Percentiles rank a stretch among this genome's conserved stretches.
These are phyloP conservation scores for Artibeus lituratus DNA, from an alignment of 2,797 vertebrate genomes.

Conservation along the genomic window DNA sequence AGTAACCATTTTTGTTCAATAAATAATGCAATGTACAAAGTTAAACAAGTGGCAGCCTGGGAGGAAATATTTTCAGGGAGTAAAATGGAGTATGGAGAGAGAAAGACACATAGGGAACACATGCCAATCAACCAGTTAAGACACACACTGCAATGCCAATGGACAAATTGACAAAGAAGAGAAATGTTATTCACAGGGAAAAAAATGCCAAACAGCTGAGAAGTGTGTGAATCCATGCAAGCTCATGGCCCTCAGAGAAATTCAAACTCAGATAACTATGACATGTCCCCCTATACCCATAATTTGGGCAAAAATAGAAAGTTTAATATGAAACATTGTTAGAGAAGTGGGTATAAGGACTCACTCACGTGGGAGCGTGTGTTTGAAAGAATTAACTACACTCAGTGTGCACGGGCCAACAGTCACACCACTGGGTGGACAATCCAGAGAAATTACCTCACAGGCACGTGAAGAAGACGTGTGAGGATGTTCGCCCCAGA, in stretches of 20 bases:
- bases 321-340: neutral
- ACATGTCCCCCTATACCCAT: neutral
- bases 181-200: neutral
- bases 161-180: neutral
- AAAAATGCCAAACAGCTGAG: neutral
- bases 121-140: neutral
- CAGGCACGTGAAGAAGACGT: neutral
- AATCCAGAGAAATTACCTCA: neutral
- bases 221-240: neutral
- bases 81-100: neutral
- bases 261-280: neutral
- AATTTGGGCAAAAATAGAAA: neutral
- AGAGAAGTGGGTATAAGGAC: neutral
- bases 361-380: neutral
- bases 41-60: neutral
- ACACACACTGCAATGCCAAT: neutral
- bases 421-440: neutral
- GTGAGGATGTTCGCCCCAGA: neutral
- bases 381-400: neutral
- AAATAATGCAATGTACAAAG: neutral
- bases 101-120: neutral
- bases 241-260: neutral
- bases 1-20: neutral
- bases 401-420: neutral
- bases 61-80: neutral